Evolutionary conservation across 2,113 vertebrate genomes (phyloP).

Genomic region (Propithecus coquereli): DNA sequence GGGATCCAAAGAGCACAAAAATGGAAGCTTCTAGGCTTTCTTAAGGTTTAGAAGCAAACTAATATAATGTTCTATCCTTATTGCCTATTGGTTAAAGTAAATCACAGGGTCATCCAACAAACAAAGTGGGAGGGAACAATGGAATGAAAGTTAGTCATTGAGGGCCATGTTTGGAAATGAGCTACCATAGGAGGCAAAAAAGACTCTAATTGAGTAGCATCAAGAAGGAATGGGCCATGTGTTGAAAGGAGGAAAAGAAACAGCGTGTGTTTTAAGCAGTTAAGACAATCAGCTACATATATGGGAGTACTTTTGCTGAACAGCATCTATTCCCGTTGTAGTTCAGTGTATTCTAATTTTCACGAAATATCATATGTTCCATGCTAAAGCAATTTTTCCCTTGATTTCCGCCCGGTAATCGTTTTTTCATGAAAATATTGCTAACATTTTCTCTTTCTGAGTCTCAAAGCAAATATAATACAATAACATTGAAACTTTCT

Average conservation of each 20-base stretch:
- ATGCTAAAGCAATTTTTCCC: background rate
- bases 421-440: background rate
- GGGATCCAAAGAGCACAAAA: background rate
- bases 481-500: background rate
- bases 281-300: background rate
- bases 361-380: background rate
- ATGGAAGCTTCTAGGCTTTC: background rate
- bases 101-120: fast-evolving
- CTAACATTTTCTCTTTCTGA: background rate
- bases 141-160: background rate
- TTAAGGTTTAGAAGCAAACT: background rate
- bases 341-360: background rate
- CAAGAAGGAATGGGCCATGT: background rate
- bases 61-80: background rate
- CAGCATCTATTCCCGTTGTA: background rate
- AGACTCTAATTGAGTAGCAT: background rate
- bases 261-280: background rate
- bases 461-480: background rate
- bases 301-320: background rate
- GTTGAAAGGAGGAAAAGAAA: background rate
- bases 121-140: background rate
- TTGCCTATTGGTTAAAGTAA: background rate
- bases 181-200: background rate
- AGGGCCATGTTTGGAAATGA: background rate
- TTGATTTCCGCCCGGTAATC: background rate